Percentiles rank a stretch among this genome's conserved stretches.
Conservation (phyloP, 2,113 vertebrate species). For the Neolamprologus hecqui region DNA sequence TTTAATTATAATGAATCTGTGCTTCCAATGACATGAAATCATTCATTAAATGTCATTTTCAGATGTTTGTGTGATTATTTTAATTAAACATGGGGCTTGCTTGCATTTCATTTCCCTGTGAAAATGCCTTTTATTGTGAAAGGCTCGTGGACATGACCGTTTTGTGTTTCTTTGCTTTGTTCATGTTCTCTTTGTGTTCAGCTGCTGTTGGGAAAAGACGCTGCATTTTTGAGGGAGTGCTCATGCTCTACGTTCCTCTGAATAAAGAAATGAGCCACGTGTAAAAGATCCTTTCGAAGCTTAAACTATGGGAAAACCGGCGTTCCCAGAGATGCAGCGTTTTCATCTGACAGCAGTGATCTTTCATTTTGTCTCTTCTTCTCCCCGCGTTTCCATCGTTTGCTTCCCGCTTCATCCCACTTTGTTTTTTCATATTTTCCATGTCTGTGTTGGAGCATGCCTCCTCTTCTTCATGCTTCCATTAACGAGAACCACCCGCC, state of each 20-base stretch:
- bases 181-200: background rate
- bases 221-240: background rate
- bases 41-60: background rate
- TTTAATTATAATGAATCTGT: background rate
- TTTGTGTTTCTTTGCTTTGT: background rate
- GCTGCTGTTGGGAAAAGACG: background rate
- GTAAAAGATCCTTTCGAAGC: background rate
- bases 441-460: background rate
- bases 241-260: background rate
- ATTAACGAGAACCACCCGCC: background rate
- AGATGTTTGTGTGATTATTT: background rate
- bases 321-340: background rate
- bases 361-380: background rate
- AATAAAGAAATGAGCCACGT: background rate
- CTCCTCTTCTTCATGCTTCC: background rate
- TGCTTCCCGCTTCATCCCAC: background rate
- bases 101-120: background rate
- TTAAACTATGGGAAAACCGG: background rate
- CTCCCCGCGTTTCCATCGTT: conserved; percentile 8
- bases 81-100: background rate
- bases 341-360: conserved; percentile 1
- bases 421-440: conserved; percentile 24
- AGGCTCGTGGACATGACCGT: background rate
- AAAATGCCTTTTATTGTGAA: background rate
- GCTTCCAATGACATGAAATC: background rate